phyloP scores from a whole-genome alignment of 2,888 invertebrate species.

The Laspeyria flexula region DNA sequence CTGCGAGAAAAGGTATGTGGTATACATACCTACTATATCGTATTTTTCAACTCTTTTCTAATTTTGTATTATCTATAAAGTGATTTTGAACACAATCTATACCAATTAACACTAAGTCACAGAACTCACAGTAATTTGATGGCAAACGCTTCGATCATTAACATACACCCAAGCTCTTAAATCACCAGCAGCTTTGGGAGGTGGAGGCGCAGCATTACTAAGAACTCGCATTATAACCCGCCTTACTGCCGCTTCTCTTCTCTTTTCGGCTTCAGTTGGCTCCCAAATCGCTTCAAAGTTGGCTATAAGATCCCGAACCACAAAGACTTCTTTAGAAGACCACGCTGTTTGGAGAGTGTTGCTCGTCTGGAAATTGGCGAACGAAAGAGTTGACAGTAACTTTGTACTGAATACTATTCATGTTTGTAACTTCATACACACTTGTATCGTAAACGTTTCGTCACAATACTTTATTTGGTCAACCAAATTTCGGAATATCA shows the following conservation, averaged over 20 bases:
- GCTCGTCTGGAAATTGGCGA: slow-evolving; percentile 57
- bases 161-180: slow-evolving; percentile 93
- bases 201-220: slow-evolving; percentile 85
- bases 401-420: too few species aligned
- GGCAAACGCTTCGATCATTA: slow-evolving; percentile 83
- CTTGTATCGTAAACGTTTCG: too few species aligned
- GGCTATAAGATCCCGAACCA: slow-evolving; percentile 91
- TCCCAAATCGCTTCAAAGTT: slow-evolving; percentile 93
- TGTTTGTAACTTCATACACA: too few species aligned
- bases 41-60: too few species aligned
- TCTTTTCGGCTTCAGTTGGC: slow-evolving; percentile 90
- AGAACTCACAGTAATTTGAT: slow-evolving; percentile 87
- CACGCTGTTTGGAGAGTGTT: slow-evolving; percentile 83
- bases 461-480: too few species aligned
- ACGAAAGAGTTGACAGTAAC: background rate
- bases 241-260: slow-evolving; percentile 91
- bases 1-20: too few species aligned
- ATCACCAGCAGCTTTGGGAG: slow-evolving; percentile 91
- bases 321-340: slow-evolving; percentile 90
- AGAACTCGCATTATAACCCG: slow-evolving; percentile 90
- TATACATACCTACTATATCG: too few species aligned
- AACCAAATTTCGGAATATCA: too few species aligned
- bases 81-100: too few species aligned
- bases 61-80: too few species aligned
- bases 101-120: too few species aligned